Evolutionary conservation across 2,113 vertebrate genomes (phyloP).

Genomic region (Gorsachius goisagi): DNA sequence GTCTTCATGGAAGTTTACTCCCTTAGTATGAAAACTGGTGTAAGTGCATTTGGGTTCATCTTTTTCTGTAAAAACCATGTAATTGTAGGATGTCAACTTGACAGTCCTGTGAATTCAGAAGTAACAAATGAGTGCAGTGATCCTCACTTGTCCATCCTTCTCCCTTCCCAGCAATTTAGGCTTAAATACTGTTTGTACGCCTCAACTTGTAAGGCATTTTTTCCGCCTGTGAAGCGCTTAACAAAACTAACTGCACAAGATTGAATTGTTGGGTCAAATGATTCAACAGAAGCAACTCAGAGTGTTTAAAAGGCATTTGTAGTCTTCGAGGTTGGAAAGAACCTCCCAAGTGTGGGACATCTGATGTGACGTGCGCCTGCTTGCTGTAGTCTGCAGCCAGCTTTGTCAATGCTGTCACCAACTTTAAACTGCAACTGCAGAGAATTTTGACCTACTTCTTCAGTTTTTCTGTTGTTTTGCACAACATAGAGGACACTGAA

Average conservation of each 20-base stretch:
- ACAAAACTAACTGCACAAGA: not conserved
- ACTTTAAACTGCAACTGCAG: not conserved
- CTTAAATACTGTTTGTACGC: not conserved
- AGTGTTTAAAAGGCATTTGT: not conserved
- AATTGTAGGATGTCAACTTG: not conserved
- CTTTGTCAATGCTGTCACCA: not conserved
- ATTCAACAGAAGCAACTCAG: not conserved
- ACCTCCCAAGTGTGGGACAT: not conserved
- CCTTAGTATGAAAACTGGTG: not conserved
- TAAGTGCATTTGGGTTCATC: accelerated
- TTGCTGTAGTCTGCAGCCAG: not conserved
- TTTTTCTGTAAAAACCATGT: not conserved
- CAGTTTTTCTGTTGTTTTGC: slow-evolving; percentile 12
- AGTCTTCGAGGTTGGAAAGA: not conserved
- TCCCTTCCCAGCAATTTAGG: not conserved
- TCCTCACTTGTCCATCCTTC: not conserved
- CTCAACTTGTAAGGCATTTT: not conserved
- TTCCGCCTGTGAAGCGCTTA: not conserved
- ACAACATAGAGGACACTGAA: not conserved
- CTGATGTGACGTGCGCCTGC: accelerated
- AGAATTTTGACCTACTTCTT: slow-evolving; percentile 11
- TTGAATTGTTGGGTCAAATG: not conserved
- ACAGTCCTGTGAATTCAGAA: not conserved
- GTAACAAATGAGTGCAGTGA: not conserved
- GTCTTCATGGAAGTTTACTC: not conserved